phyloP scores from a whole-genome alignment of 1,140 invertebrate genomes.

The Brachionus rotundiformis region DNA sequence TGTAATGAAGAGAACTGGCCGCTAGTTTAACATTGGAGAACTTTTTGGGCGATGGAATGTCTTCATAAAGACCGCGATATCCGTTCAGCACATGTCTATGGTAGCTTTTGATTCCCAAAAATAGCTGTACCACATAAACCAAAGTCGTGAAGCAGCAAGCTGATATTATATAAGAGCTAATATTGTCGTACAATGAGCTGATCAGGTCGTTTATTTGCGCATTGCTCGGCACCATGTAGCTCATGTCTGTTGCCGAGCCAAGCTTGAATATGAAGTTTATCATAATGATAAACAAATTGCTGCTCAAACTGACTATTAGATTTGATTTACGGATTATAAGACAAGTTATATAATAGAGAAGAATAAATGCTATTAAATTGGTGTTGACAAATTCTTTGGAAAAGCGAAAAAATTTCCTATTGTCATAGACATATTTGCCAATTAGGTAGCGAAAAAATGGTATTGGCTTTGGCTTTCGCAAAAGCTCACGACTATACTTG shows the following conservation, averaged over 20 bases:
- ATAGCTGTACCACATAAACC: conserved; percentile 25
- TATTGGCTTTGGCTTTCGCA: neutral
- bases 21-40: conserved; percentile 48
- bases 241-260: neutral
- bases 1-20: conserved; percentile 38
- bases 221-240: neutral
- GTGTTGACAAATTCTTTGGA: conserved; percentile 51
- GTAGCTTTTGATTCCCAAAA: conserved; percentile 38
- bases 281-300: conserved; percentile 30
- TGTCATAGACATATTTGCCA: conserved; percentile 32
- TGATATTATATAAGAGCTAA: neutral
- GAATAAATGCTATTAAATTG: conserved; percentile 47
- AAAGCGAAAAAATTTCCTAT: conserved; percentile 25
- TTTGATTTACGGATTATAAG: conserved; percentile 41
- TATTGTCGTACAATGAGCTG: conserved; percentile 18
- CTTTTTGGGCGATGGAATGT: conserved; percentile 40
- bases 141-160: conserved; percentile 34
- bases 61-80: conserved; percentile 30
- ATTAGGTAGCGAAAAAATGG: neutral
- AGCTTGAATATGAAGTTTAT: conserved; percentile 47
- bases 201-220: conserved; percentile 35
- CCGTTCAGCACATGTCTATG: conserved; percentile 41
- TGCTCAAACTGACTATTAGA: conserved; percentile 35
- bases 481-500: neutral
- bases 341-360: conserved; percentile 46